These are phyloP conservation scores for Perizoma affinitatum DNA, from an alignment of 2,888 invertebrate species.

Conservation along the genomic window DNA sequence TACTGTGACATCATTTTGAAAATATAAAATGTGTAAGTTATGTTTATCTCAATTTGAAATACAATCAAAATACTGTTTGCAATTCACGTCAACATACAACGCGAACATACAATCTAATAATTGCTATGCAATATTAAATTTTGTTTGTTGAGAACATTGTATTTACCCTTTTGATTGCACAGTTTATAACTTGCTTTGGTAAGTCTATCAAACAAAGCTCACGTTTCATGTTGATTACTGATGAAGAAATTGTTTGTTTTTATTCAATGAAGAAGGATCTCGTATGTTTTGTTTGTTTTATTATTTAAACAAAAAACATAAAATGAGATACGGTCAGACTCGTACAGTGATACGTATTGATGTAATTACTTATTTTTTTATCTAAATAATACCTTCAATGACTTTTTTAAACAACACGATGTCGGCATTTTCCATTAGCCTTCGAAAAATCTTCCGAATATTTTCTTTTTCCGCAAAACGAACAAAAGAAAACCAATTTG, in stretches of 20 bases:
- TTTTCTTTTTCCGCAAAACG: constrained; percentile 7
- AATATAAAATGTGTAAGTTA: too few relatives aligned
- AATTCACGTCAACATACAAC: constrained; percentile 5
- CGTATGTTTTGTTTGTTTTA: too few relatives aligned
- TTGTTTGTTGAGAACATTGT: constrained; percentile 2
- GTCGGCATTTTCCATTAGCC: not conserved
- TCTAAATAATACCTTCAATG: too few relatives aligned
- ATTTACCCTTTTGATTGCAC: constrained; percentile 14
- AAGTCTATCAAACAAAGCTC: constrained; percentile 3
- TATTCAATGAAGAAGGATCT: not conserved
- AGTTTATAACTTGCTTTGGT: constrained; percentile 15
- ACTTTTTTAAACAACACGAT: not conserved
- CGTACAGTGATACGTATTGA: too few relatives aligned
- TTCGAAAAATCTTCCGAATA: constrained; percentile 8
- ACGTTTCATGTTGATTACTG: constrained; percentile 6
- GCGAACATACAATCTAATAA: not conserved
- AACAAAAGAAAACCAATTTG: constrained; percentile 26
- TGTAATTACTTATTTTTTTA: too few relatives aligned
- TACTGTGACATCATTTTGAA: too few relatives aligned
- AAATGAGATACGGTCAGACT: too few relatives aligned
- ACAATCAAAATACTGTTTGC: too few relatives aligned
- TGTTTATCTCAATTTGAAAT: too few relatives aligned
- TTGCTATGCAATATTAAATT: not conserved
- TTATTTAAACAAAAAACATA: too few relatives aligned
- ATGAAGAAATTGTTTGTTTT: constrained; percentile 13